Base-by-base conservation (phyloP, 1,140 invertebrate genomes). In the Drosophila sturtevanti region DNA sequence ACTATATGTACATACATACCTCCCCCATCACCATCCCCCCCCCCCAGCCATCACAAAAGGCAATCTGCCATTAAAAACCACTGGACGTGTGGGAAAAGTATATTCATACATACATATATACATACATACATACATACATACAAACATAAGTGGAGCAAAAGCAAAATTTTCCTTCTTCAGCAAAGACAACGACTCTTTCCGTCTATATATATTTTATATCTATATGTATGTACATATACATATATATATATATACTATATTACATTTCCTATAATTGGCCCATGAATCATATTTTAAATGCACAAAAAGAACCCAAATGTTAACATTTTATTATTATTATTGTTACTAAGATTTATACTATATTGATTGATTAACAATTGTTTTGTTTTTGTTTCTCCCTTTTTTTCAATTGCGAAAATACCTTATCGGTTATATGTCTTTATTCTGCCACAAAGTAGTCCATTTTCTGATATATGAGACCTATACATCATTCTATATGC, bases 81-180 rank as follows among this genome's bases (percentile, higher is more conserved):
- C 41, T 48, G 41, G 41, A 48, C 41, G 14, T 48, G 74, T 77
- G 68, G 68, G 67, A 51, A 64, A 66, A 66, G 44, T 71, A 35
- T 66, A 27, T 48, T 71, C 55, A 68, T n/a, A n/a, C n/a, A n/a
- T n/a, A n/a, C n/a, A n/a, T n/a, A n/a, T n/a, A n/a, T n/a, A n/a
- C n/a, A n/a, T n/a, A n/a, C n/a, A n/a, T n/a, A n/a, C n/a, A n/a
- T n/a, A n/a, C n/a, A n/a, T n/a, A n/a, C n/a, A n/a, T n/a, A n/a
- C n/a, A n/a, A n/a, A n/a, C n/a, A n/a, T 72, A 84, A 84, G 69
- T 84, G 77, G 72, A 72, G 81, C 81, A 48, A 48, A 38, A 52
- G 4, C 63, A 37, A 31, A 76, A 66, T 56, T 67, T 72, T 74
- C 85, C 76, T 72, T 56, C 77, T 80, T 63, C 55, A 65, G 81